Evolutionary conservation across 2,113 vertebrate species (phyloP).

Genomic region (Antechinus stuartii): DNA sequence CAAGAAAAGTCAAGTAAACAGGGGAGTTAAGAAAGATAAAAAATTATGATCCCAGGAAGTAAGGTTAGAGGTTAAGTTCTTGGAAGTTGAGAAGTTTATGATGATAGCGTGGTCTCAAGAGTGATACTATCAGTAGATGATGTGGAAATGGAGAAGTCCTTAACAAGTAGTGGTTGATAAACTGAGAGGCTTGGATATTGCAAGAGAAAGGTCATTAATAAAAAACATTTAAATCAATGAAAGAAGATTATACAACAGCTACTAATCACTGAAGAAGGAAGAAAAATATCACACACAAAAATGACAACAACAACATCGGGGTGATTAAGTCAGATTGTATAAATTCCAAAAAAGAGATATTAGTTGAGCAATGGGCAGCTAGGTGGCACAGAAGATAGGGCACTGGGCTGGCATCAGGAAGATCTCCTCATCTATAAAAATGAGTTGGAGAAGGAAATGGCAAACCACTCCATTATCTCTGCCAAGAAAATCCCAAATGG

Average conservation of each 20-base stretch:
- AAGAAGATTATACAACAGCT: not conserved
- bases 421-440: too few species aligned
- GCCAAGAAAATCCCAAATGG: too few species aligned
- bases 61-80: not conserved
- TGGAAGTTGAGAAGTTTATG: not conserved
- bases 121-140: not conserved
- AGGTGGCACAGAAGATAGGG: too few species aligned
- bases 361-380: too few species aligned
- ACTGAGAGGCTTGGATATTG: not conserved
- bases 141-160: not conserved
- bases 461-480: too few species aligned
- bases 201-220: not conserved
- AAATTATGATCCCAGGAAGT: not conserved
- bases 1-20: not conserved
- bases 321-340: not conserved
- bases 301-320: not conserved
- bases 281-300: not conserved
- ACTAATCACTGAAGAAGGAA: not conserved
- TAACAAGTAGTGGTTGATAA: not conserved
- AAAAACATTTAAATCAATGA: not conserved
- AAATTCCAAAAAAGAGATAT: not conserved
- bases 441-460: too few species aligned
- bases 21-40: not conserved
- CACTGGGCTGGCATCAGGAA: too few species aligned
- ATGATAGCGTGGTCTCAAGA: not conserved